A percentile compares a stretch with the other conserved stretches of the same genome.
phyloP scores from a whole-genome alignment of 1,140 invertebrate genomes.

The Lordiphosa stackelbergi region DNA sequence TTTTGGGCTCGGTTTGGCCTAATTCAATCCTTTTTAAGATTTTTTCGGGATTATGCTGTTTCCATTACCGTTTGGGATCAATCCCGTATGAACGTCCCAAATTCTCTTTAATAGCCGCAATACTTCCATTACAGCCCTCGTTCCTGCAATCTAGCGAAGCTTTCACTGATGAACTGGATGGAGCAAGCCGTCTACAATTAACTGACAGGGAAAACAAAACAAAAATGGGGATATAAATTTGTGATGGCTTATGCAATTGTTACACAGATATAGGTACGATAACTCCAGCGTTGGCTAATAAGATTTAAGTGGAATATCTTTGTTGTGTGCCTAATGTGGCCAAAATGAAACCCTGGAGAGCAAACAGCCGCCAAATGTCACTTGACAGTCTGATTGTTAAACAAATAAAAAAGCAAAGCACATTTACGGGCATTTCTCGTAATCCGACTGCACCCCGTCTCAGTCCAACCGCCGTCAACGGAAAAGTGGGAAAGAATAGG shows the following conservation, averaged over 20 bases:
- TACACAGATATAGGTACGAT: not conserved
- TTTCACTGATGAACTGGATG: no score
- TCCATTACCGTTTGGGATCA: no score
- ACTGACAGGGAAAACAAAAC: no score
- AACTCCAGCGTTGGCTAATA: slow-evolving; percentile 6
- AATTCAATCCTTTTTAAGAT: no score
- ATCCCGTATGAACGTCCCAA: no score
- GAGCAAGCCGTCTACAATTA: no score
- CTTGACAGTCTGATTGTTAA: slow-evolving; percentile 47
- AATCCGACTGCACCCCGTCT: not conserved
- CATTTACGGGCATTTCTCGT: slow-evolving; percentile 7
- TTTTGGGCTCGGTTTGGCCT: no score
- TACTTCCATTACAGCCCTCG: no score
- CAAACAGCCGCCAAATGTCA: slow-evolving; percentile 41
- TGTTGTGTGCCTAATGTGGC: slow-evolving; percentile 28
- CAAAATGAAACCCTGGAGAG: slow-evolving; percentile 24
- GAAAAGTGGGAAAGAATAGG: slow-evolving; percentile 23
- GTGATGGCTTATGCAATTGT: not conserved
- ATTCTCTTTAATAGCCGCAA: no score
- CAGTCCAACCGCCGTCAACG: slow-evolving; percentile 6
- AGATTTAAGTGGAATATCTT: slow-evolving; percentile 1
- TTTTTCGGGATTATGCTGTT: no score
- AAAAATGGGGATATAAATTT: not conserved
- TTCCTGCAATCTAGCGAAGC: no score
- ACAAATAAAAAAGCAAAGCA: slow-evolving; percentile 47